A percentile compares a stretch with the other conserved stretches of the same genome.
phyloP scores from a whole-genome alignment of 2,797 vertebrate genomes.

The Chrysocyon brachyurus region DNA sequence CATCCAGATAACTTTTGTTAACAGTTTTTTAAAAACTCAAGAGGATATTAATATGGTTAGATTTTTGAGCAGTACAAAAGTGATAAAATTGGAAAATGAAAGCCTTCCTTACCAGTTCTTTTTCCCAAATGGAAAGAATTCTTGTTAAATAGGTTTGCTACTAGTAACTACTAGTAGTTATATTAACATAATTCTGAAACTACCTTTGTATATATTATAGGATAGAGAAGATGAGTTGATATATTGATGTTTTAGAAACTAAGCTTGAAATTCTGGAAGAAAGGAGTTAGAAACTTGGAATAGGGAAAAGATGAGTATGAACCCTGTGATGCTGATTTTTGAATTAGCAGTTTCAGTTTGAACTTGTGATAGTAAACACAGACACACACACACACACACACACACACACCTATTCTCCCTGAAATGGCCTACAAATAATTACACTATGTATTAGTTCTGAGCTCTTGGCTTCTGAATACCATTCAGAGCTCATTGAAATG shows the following conservation, averaged over 20 bases:
- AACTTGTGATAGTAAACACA: background rate
- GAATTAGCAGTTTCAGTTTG: slow-evolving; percentile 6
- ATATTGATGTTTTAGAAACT: background rate
- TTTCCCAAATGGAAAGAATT: background rate
- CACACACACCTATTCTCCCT: background rate
- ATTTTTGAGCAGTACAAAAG: background rate
- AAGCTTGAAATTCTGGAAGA: background rate
- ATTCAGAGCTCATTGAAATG: background rate
- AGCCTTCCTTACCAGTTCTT: background rate
- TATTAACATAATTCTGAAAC: background rate
- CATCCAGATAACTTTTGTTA: background rate
- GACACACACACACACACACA: too few relatives aligned
- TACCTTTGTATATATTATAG: background rate
- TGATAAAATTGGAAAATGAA: background rate
- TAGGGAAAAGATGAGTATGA: background rate
- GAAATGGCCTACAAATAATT: background rate
- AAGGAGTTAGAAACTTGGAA: background rate
- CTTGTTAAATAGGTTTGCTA: background rate
- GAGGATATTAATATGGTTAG: background rate
- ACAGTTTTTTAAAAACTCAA: background rate
- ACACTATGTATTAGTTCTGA: background rate
- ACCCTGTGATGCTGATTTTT: background rate
- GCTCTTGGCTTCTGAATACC: slow-evolving; percentile 6
- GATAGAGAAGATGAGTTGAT: background rate
- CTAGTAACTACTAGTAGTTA: background rate